phyloP scores from a whole-genome alignment of 2,113 vertebrate species.

The Ameiurus melas region DNA sequence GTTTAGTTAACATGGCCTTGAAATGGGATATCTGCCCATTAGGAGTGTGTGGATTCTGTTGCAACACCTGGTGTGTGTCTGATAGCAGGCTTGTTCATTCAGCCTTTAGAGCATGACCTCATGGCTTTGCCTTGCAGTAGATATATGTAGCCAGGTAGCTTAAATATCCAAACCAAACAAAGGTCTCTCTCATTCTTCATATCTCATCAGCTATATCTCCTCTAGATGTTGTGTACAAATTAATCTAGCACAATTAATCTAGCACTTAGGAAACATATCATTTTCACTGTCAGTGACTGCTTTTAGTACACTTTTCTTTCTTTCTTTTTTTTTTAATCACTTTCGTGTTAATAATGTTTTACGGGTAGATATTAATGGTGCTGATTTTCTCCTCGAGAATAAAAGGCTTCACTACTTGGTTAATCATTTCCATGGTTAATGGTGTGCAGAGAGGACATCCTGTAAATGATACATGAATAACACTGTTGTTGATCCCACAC shows the following conservation, averaged over 20 bases:
- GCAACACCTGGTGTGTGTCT: constrained; percentile 44
- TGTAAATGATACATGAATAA: constrained; percentile 49
- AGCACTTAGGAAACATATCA: neutral
- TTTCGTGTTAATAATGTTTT: neutral
- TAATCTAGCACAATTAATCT: neutral
- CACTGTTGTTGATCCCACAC: constrained; percentile 6
- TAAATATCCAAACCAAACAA: constrained; percentile 40
- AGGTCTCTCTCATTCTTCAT: constrained; percentile 23
- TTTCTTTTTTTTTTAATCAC: neutral
- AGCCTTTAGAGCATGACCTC: constrained; percentile 40
- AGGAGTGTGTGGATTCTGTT: constrained; percentile 4
- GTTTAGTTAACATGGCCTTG: constrained; percentile 35
- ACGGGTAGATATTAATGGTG: neutral
- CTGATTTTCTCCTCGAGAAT: neutral
- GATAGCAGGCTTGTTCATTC: constrained; percentile 36
- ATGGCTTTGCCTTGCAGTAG: constrained; percentile 30
- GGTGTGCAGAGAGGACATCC: constrained; percentile 22
- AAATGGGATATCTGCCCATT: constrained; percentile 32
- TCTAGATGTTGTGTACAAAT: neutral
- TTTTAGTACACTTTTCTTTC: neutral
- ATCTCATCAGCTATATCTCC: constrained; percentile 20
- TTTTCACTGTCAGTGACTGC: neutral
- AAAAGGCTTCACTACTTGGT: constrained; percentile 18
- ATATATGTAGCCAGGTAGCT: constrained; percentile 20
- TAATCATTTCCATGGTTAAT: constrained; percentile 40